Base-by-base conservation (phyloP, 2,113 vertebrate genomes). In the Perca flavescens region DNA sequence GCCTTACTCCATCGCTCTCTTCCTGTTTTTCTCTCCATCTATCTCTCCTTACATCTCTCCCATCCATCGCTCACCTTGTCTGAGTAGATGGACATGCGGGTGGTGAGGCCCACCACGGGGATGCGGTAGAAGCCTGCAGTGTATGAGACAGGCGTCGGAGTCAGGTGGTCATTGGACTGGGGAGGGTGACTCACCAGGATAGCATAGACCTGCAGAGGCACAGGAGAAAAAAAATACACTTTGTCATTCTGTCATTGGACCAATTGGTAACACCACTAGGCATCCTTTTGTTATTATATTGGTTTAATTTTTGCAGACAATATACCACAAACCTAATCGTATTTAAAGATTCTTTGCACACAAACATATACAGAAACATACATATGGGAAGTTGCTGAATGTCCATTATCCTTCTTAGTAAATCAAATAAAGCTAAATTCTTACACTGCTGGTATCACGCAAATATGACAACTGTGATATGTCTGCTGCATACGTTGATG, bases 51-150 rank as follows among this genome's bases (percentile, higher is more conserved):
- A 58, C 58, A 62, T 77, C 67, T 25, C 57, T 21, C 31, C 60
- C 84, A 74, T 77, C 79, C 53, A 28, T 86, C 85, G 86, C 91
- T 89, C 92, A 99, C 98, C 97, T 99, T 99, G 95, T 99, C 98
- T 0, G 98, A 99, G 91, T 99, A 99, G 93, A 99, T 99, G 94
- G 98, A 99, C 98, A 99, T 98, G 91, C 98, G 97, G 36, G 98
- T 99, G 88, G 97, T 99, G 74, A 96, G 95, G 56, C 98, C 98
- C 88, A 99, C 96, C 82, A 99, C 98, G 0, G 98, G 98, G 79
- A 99, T 99, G 91, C 98, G 96, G 94, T 99, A 99, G 96, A 99
- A 99, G 88, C 98, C 98, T 12, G 98, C 98, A 2, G 98, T 99
- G 96, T 99, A 99, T 86, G 98, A 99, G 72, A 99, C 98, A 0